Evolutionary conservation across 2,797 vertebrate genomes (phyloP).

Genomic region (Protonibea diacanthus): DNA sequence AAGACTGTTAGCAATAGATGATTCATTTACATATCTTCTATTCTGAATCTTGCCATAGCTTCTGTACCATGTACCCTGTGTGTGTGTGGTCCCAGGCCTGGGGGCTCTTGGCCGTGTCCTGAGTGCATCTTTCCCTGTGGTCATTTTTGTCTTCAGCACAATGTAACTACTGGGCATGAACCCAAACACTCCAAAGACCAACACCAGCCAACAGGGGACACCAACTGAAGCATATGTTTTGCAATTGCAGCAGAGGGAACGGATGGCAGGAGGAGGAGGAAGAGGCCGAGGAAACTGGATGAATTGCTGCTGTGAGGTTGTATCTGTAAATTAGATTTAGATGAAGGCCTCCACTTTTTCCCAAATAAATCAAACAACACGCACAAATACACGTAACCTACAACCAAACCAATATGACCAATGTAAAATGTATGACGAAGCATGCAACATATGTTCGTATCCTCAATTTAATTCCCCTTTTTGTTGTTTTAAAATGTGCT

Average conservation of each 20-base stretch:
- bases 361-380: not conserved
- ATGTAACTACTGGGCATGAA: conserved; percentile 74
- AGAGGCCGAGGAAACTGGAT: conserved; percentile 28
- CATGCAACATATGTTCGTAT: conserved; percentile 18
- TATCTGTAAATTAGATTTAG: conserved; percentile 24
- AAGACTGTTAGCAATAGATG: conserved; percentile 27
- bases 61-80: conserved; percentile 43
- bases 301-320: conserved; percentile 14
- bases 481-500: conserved; percentile 36
- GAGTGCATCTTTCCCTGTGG: conserved; percentile 70
- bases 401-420: conserved; percentile 12
- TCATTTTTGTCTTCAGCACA: conserved; percentile 76
- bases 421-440: conserved; percentile 27
- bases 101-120: conserved; percentile 66
- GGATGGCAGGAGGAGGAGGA: conserved; percentile 29
- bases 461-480: not conserved
- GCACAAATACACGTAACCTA: not conserved
- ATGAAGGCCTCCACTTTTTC: not conserved
- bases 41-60: conserved; percentile 35
- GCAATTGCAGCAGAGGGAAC: conserved; percentile 42
- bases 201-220: conserved; percentile 65
- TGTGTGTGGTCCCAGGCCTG: conserved; percentile 68
- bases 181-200: conserved; percentile 75
- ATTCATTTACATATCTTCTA: conserved; percentile 56
- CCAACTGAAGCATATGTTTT: conserved; percentile 73